Base-by-base conservation (phyloP, 2,113 vertebrate species). In the Aramus guarauna region DNA sequence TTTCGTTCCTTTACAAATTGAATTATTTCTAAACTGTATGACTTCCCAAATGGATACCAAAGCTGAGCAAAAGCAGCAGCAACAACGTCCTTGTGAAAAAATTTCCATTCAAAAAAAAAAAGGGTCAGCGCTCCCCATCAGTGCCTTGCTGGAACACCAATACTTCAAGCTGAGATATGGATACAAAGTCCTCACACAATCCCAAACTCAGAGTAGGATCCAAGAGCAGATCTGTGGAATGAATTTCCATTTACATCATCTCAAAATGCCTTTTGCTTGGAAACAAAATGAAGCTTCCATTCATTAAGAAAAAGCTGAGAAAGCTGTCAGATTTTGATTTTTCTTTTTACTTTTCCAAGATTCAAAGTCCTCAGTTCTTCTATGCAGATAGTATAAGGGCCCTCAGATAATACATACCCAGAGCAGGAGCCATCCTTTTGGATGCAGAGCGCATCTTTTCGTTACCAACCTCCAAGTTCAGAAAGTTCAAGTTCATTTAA, bases 101-200 rank as follows among this genome's bases (percentile, higher is more conserved):
- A 45, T 4, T 52, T 36, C 26, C 23, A 4, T 24, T 6, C 13
- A 39, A 58, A 43, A 15, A 53, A 43, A 15, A 53, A 55, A 68
- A n/a, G 7, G 3, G 5, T 4, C 12, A 41, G 7, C 0, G 0
- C 6, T 73, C 37, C 55, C 23, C 27, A 2, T 4, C 8, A 27
- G 9, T 0, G 7, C n/a, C 76, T 69, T 48, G 12, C 36, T 81
- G 62, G 74, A 75, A 60, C 36, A 91, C 1, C 12, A 17, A 3
- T 2, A 13, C 21, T 4, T 9, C 6, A 32, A 39, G 18, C 43
- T 85, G 48, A 48, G 62, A 43, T 13, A 21, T 13, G 26, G 53
- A 68, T 48, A 16, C 27, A 48, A 69, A 69, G 11, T 37, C 84
- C 55, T 62, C 63, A 13, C 47, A 23, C 8, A 41, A 84, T 47